A percentile compares a stretch with the other conserved stretches of the same genome.
Conservation (phyloP, 2,888 invertebrate species). For the Tryphoninae sp. region DNA sequence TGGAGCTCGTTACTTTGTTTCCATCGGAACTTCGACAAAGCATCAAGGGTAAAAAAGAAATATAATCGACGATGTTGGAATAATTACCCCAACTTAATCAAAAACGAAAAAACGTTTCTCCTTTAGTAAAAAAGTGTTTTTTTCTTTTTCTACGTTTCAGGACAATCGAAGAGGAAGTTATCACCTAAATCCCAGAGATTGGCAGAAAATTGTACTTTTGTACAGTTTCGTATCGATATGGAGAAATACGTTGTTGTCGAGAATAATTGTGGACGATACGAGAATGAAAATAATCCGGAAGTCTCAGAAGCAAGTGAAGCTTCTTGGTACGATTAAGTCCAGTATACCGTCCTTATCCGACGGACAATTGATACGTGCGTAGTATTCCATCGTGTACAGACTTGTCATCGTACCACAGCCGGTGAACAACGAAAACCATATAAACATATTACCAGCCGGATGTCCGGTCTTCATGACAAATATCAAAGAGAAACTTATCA, state of each 20-base stretch:
- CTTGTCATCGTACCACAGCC: conserved; percentile 91
- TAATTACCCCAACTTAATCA: no score
- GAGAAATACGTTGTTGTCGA: neutral
- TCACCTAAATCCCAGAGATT: neutral
- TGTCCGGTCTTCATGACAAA: conserved; percentile 82
- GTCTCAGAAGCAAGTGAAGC: conserved; percentile 78
- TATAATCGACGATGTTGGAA: no score
- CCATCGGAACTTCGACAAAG: neutral
- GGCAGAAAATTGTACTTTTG: neutral
- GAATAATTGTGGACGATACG: neutral
- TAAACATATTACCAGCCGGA: conserved; percentile 88
- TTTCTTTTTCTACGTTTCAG: conserved; percentile 12
- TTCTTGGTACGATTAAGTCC: conserved; percentile 83
- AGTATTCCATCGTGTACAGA: conserved; percentile 93
- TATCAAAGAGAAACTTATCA: conserved; percentile 85
- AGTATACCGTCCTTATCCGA: conserved; percentile 78
- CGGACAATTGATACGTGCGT: conserved; percentile 89
- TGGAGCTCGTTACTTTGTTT: neutral
- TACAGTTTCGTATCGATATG: neutral
- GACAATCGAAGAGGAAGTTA: neutral
- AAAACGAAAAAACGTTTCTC: no score
- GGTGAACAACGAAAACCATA: conserved; percentile 91
- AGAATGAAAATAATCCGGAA: neutral
- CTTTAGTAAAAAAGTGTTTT: neutral
- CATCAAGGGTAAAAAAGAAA: neutral